Percentiles rank a stretch among this genome's conserved stretches.
Conservation (phyloP, 2,888 invertebrate genomes). For the Eulithis prunata region DNA sequence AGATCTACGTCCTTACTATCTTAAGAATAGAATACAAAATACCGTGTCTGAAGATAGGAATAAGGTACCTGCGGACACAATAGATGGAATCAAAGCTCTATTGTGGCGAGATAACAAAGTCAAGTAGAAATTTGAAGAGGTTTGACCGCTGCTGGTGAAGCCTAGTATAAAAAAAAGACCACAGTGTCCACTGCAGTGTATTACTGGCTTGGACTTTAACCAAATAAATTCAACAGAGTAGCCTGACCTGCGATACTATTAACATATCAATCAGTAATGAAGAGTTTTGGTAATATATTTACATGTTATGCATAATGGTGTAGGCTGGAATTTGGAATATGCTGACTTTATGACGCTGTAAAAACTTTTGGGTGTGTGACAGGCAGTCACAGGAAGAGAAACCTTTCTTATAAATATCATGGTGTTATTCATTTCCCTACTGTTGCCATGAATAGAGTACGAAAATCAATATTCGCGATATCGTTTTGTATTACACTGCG, state of each 20-base stretch:
- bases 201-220: not conserved
- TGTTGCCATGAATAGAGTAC: too few relatives aligned
- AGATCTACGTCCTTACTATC: not conserved
- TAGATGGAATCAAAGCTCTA: slow-evolving; percentile 66
- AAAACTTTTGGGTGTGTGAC: too few relatives aligned
- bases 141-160: slow-evolving; percentile 44
- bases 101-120: slow-evolving; percentile 67
- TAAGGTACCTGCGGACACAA: slow-evolving; percentile 64
- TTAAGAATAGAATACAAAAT: slow-evolving; percentile 10
- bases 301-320: slow-evolving; percentile 7
- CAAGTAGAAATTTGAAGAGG: slow-evolving; percentile 58
- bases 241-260: not conserved
- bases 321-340: slow-evolving; percentile 15
- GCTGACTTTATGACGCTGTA: not conserved
- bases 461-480: too few relatives aligned
- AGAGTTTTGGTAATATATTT: not conserved
- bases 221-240: not conserved
- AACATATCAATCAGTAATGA: slow-evolving; percentile 5
- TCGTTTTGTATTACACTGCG: too few relatives aligned
- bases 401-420: too few relatives aligned
- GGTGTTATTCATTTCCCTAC: too few relatives aligned
- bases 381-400: too few relatives aligned
- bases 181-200: not conserved
- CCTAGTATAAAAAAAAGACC: too few relatives aligned
- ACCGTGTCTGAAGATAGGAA: slow-evolving; percentile 14